phyloP scores from a whole-genome alignment of 2,888 invertebrate species.

The Clanis bilineata region DNA sequence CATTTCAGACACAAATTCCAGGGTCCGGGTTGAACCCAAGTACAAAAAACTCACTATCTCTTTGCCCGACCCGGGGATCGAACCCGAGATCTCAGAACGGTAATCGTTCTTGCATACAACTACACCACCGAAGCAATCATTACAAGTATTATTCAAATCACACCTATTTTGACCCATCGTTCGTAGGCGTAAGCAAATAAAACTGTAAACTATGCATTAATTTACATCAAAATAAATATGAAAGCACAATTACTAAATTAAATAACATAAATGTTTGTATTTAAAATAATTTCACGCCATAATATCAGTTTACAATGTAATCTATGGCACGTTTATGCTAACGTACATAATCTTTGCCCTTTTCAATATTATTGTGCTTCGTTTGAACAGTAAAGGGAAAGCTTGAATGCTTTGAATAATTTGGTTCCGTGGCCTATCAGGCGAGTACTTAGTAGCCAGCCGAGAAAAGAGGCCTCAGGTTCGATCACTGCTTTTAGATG shows the following conservation, averaged over 20 bases:
- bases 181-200: neutral
- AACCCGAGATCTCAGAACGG: too few species aligned
- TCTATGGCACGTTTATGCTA: slow-evolving; percentile 42
- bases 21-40: too few species aligned
- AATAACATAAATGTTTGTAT: slow-evolving; percentile 18
- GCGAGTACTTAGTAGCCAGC: too few species aligned
- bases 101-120: too few species aligned
- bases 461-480: too few species aligned
- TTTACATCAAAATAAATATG: slow-evolving; percentile 9
- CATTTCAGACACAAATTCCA: too few species aligned
- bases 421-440: too few species aligned
- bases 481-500: too few species aligned
- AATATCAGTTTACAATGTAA: slow-evolving; percentile 43
- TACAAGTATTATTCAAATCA: neutral
- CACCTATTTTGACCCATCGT: neutral
- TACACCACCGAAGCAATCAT: too few species aligned
- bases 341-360: slow-evolving; percentile 55
- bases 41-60: too few species aligned
- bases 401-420: neutral
- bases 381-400: neutral
- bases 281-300: slow-evolving; percentile 41
- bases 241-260: slow-evolving; percentile 7
- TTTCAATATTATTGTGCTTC: slow-evolving; percentile 23
- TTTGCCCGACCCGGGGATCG: too few species aligned
- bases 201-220: neutral